A percentile compares a stretch with the other conserved stretches of the same genome.
Conservation (phyloP, 2,888 invertebrate genomes). For the Ethmia dodecea region DNA sequence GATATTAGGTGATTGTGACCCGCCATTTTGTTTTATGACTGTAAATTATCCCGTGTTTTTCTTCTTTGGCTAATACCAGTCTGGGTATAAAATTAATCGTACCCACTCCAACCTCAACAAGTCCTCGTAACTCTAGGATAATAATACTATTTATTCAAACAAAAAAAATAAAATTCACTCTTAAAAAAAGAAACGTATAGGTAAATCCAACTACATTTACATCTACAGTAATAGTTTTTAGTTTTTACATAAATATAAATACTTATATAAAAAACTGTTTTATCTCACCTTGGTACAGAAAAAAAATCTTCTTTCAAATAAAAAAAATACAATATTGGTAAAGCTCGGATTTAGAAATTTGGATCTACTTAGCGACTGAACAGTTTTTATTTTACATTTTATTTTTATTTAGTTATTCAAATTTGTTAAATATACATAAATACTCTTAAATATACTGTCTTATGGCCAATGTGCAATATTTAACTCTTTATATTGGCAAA, state of each 20-base stretch:
- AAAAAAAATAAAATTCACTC: conserved; percentile 50
- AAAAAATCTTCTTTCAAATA: conserved; percentile 25
- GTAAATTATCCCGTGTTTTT: too few species aligned
- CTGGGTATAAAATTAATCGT: too few species aligned
- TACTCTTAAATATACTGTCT: conserved; percentile 33
- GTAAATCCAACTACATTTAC: conserved; percentile 43
- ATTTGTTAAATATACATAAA: conserved; percentile 43
- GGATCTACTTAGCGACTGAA: conserved; percentile 38
- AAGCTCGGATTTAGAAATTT: conserved; percentile 53
- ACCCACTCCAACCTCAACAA: conserved; percentile 19
- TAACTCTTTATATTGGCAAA: conserved; percentile 35
- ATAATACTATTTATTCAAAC: conserved; percentile 48
- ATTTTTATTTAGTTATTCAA: conserved; percentile 24
- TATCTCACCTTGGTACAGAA: conserved; percentile 28
- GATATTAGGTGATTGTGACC: too few species aligned
- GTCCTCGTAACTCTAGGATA: conserved; percentile 26
- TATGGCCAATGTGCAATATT: conserved; percentile 59
- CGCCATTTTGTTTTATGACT: too few species aligned
- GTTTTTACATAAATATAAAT: conserved; percentile 50
- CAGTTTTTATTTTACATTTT: conserved; percentile 22
- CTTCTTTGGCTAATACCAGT: too few species aligned
- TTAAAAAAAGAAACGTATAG: conserved; percentile 44
- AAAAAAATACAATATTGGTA: conserved; percentile 32
- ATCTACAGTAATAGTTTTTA: conserved; percentile 39
- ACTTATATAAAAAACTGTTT: conserved; percentile 50